A percentile compares a stretch with the other conserved stretches of the same genome.
Evolutionary conservation across 2,113 vertebrate species (phyloP).

Genomic region (Hyperopisus bebe): DNA sequence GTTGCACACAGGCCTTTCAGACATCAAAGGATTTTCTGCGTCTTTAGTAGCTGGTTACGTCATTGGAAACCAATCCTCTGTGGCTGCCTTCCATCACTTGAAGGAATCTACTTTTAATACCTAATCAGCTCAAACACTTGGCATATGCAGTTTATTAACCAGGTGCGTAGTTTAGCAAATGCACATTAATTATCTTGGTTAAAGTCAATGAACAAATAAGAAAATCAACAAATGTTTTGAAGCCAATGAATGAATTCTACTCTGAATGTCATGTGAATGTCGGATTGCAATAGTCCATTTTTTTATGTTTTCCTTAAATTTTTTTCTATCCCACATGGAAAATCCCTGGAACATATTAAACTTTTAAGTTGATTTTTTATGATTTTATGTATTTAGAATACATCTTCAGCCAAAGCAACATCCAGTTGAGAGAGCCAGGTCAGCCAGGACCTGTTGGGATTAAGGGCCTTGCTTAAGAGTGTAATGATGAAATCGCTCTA

Average conservation of each 20-base stretch:
- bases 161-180: background rate
- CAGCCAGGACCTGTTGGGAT: background rate
- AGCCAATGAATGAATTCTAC: background rate
- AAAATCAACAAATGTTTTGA: background rate
- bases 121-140: background rate
- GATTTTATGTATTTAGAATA: background rate
- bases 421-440: background rate
- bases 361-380: background rate
- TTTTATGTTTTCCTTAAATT: background rate
- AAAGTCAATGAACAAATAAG: background rate
- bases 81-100: background rate
- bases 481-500: background rate
- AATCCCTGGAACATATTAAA: background rate
- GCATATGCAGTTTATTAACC: background rate
- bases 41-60: background rate
- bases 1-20: background rate
- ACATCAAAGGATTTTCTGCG: background rate
- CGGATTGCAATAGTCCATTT: background rate
- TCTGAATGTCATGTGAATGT: background rate
- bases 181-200: background rate
- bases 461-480: background rate
- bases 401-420: background rate
- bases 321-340: background rate
- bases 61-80: background rate
- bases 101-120: background rate